Evolutionary conservation across 1,140 invertebrate species (phyloP), one percentile per base, ranked within the genome.

Genomic region (Drepana arcuata): DNA sequence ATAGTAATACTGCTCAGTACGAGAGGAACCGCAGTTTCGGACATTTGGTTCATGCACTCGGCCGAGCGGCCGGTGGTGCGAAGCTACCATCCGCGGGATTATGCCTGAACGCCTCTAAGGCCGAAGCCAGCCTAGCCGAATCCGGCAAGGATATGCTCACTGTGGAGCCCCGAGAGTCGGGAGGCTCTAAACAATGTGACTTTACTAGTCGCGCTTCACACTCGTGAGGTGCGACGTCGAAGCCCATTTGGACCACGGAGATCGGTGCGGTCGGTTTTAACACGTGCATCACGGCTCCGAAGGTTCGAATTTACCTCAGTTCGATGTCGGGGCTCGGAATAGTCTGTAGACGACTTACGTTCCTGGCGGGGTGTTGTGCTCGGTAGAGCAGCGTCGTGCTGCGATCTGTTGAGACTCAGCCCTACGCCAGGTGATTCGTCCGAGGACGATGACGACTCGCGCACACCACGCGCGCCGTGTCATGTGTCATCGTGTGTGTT

Each of bases 21-120:
- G 68, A 81, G 87, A 90, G 88, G 88, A 90, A 89, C 88, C 83
- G 88, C 83, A 86, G 86, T 84, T 90, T 89, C 88, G 85, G 86
- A 90, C 87, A 90, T 85, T 89, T 90, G 88, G 88, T 89, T 86
- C 83, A 85, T 84, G 87, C 85, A 87, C 88, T 89, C 83, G 86
- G 83, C 85, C 84, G 86, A 87, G 74, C 78, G 83, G 84, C 68
- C 86, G 82, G 79, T 87, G 86, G 88, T 88, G 88, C 88, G 89
- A 91, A 85, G 89, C 89, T 91, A 90, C 89, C 89, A 90, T 91
- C 89, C 87, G 89, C 86, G 83, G 89, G 88, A 91, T 92, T 91
- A 91, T 89, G 88, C 87, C 89, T 92, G 90, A 91, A 92, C 88
- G 89, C 90, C 89, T 92, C 90, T 91, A 91, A 90, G 89, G 86